Evolutionary conservation across 1,140 invertebrate genomes (phyloP).

Genomic region (Drosophila parabipectinata): DNA sequence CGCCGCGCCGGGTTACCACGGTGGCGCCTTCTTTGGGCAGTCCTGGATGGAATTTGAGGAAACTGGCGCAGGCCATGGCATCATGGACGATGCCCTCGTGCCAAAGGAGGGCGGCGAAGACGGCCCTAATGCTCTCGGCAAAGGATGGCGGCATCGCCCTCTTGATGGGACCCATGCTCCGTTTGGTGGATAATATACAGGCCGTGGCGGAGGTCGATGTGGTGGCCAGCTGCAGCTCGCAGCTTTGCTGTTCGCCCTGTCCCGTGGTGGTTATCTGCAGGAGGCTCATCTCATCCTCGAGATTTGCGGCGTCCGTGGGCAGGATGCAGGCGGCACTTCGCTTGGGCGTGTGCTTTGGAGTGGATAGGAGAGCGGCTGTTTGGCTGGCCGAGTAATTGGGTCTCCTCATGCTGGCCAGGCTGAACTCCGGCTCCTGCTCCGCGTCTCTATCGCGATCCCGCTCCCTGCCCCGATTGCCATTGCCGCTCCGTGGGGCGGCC

Average conservation of each 20-base stretch:
- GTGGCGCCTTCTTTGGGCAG: conserved; percentile 92
- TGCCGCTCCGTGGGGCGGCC: conserved; percentile 86
- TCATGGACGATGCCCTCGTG: conserved; percentile 98
- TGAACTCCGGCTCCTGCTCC: conserved; percentile 54
- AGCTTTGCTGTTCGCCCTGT: conserved; percentile 53
- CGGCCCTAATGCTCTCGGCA: conserved; percentile 95
- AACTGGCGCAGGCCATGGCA: conserved; percentile 98
- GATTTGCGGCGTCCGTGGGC: conserved; percentile 18
- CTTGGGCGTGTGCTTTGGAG: conserved; percentile 77
- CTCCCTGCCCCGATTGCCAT: conserved; percentile 85
- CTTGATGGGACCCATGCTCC: conserved; percentile 85
- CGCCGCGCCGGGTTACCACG: conserved; percentile 87
- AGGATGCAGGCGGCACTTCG: conserved; percentile 18
- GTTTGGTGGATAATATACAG: conserved; percentile 9
- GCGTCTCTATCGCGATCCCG: conserved; percentile 63
- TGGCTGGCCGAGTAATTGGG: conserved; percentile 76
- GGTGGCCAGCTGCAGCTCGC: conserved; percentile 62
- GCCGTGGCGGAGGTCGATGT: conserved; percentile 20
- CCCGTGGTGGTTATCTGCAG: conserved; percentile 74
- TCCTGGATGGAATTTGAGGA: conserved; percentile 96
- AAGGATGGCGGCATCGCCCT: conserved; percentile 96
- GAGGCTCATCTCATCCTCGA: conserved; percentile 72
- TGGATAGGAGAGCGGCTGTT: conserved; percentile 73
- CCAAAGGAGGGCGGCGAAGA: conserved; percentile 98
- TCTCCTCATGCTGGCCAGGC: conserved; percentile 61